Evolutionary conservation across 2,888 invertebrate genomes (phyloP).

Genomic region (Apantesis nais): DNA sequence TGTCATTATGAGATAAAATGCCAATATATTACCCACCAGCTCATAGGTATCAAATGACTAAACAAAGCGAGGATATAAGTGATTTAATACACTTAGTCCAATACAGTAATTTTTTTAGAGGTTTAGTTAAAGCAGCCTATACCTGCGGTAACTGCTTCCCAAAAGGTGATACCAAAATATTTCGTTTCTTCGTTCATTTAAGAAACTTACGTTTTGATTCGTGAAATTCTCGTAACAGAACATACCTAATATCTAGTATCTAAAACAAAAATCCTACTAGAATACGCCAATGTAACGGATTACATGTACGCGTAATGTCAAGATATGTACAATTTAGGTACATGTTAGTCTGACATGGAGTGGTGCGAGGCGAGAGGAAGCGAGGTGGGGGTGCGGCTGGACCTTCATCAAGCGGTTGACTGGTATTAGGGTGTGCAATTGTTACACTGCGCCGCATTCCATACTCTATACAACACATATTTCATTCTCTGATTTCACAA

Average conservation of each 20-base stretch:
- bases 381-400: slow-evolving; percentile 54
- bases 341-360: slow-evolving; percentile 56
- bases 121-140: not conserved
- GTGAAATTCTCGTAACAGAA: not conserved
- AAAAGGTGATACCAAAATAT: no score
- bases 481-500: slow-evolving; percentile 79
- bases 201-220: not conserved
- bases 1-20: no score
- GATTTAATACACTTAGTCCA: no score
- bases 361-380: slow-evolving; percentile 44
- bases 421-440: slow-evolving; percentile 83
- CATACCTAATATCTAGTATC: not conserved
- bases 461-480: slow-evolving; percentile 73
- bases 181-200: no score
- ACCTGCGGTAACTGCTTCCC: not conserved
- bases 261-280: not conserved
- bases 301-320: slow-evolving; percentile 19
- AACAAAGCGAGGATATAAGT: no score
- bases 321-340: slow-evolving; percentile 43
- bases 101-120: not conserved
- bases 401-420: slow-evolving; percentile 85
- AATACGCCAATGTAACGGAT: not conserved
- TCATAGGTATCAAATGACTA: no score
- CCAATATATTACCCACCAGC: no score
- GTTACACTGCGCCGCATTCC: slow-evolving; percentile 79